Evolutionary conservation across 2,888 invertebrate genomes (phyloP).

Genomic region (Cataglyphis cursor): DNA sequence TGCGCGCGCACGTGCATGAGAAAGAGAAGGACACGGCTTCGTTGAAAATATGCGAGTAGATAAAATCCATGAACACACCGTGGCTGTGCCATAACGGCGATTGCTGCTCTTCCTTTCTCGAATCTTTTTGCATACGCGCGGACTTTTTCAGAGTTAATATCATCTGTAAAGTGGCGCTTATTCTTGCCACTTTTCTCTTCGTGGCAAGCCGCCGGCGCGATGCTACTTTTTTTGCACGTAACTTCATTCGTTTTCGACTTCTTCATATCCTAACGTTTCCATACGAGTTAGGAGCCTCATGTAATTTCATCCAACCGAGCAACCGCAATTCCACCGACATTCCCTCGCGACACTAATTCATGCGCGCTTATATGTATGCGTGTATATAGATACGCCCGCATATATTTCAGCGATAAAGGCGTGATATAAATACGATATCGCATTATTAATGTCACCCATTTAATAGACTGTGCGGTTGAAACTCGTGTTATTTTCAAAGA

Average conservation of each 20-base stretch:
- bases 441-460: neutral
- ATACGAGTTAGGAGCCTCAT: neutral
- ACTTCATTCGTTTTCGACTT: constrained; percentile 55
- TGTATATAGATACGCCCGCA: neutral
- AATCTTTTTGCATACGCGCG: constrained; percentile 31
- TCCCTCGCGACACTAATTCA: constrained; percentile 6
- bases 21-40: neutral
- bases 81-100: constrained; percentile 42
- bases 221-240: constrained; percentile 48
- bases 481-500: neutral
- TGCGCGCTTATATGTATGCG: neutral
- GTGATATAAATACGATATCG: neutral
- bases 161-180: constrained; percentile 5
- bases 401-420: neutral
- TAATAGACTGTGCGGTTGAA: neutral
- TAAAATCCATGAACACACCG: constrained; percentile 47
- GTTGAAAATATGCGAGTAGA: constrained; percentile 37
- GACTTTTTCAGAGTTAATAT: constrained; percentile 51
- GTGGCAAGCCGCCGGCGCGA: neutral
- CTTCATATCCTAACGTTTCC: constrained; percentile 12
- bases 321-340: constrained; percentile 51
- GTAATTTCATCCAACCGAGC: constrained; percentile 45
- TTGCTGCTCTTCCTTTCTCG: constrained; percentile 33
- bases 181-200: constrained; percentile 5
- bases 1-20: neutral